Conservation (phyloP, 2,797 vertebrate genomes). For the Tachyglossus aculeatus region DNA sequence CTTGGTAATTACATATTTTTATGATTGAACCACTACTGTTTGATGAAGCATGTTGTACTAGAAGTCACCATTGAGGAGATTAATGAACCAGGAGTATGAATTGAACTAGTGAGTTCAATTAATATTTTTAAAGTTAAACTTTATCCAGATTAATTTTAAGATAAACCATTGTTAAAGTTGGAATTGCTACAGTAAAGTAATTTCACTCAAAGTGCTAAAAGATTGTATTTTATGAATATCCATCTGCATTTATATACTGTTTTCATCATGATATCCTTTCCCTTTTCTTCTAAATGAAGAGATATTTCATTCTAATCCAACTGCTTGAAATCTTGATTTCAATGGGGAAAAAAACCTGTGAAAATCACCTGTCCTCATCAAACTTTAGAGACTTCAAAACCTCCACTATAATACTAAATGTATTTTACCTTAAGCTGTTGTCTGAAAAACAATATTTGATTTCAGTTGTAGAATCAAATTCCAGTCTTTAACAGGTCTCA, state of each 20-base stretch:
- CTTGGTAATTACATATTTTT: slow-evolving; percentile 35
- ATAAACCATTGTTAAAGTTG: slow-evolving; percentile 23
- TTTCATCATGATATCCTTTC: too few species aligned
- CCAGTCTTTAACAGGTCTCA: too few species aligned
- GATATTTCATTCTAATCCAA: too few species aligned
- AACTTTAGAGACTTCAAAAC: too few species aligned
- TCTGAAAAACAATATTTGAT: too few species aligned
- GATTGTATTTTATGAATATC: slow-evolving; percentile 15
- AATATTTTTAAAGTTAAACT: slow-evolving; percentile 59
- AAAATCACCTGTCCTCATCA: too few species aligned
- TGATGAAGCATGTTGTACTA: slow-evolving; percentile 60
- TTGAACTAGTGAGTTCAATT: slow-evolving; percentile 55
- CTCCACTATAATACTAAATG: too few species aligned
- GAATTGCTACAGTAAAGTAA: slow-evolving; percentile 6
- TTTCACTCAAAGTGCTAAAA: slow-evolving; percentile 19
- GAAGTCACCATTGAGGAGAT: slow-evolving; percentile 42
- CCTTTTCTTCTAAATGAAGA: too few species aligned
- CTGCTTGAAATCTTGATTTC: too few species aligned
- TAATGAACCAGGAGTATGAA: slow-evolving; percentile 62
- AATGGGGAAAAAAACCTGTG: too few species aligned
- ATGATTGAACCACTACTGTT: slow-evolving; percentile 47
- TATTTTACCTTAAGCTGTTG: too few species aligned
- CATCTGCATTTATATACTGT: slow-evolving; percentile 10
- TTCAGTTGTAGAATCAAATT: too few species aligned
- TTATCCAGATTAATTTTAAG: slow-evolving; percentile 57